phyloP scores from a whole-genome alignment of 2,113 vertebrate genomes.

The Oxygymnocypris stewartii region DNA sequence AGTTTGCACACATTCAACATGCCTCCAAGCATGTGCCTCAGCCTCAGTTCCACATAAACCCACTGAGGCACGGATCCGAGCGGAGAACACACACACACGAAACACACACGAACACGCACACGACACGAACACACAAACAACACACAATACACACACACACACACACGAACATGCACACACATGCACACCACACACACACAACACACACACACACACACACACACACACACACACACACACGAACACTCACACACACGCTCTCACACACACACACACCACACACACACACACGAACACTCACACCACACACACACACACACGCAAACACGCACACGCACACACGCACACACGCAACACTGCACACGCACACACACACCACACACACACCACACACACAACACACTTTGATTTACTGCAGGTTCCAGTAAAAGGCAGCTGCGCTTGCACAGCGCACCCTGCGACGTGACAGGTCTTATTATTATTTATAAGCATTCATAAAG shows the following conservation, averaged over 20 bases:
- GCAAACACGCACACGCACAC: too few relatives aligned
- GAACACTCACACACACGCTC: too few relatives aligned
- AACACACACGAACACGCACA: too few relatives aligned
- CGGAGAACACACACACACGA: constrained; percentile 42
- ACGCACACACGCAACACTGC: too few relatives aligned
- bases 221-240: too few relatives aligned
- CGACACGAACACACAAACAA: background rate
- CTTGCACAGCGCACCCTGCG: constrained; percentile 58
- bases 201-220: too few relatives aligned
- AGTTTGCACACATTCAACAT: constrained; percentile 21
- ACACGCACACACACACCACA: too few relatives aligned
- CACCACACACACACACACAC: too few relatives aligned
- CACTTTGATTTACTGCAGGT: constrained; percentile 48
- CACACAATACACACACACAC: background rate
- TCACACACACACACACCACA: too few relatives aligned
- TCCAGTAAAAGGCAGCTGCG: constrained; percentile 66
- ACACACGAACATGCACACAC: too few relatives aligned
- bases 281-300: too few relatives aligned
- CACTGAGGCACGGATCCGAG: background rate
- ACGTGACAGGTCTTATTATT: constrained; percentile 66
- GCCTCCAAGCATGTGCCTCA: constrained; percentile 31
- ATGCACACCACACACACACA: too few relatives aligned
- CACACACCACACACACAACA: background rate
- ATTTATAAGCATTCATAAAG: constrained; percentile 53
- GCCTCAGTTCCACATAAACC: constrained; percentile 53